Base-by-base conservation (phyloP, 2,888 invertebrate species). In the Embidobia sp. region DNA sequence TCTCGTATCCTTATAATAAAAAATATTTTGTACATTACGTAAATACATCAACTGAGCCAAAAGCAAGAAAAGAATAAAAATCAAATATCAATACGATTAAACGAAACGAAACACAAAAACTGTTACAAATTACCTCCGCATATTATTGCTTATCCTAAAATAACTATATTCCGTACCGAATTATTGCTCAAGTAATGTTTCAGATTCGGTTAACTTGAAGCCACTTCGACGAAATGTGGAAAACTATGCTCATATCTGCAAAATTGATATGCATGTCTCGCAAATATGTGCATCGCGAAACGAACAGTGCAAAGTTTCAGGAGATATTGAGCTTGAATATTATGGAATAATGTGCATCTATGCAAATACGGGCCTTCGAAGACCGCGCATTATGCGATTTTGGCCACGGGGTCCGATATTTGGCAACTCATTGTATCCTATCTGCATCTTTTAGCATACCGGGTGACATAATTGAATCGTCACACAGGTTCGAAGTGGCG, bases 221-320 rank as follows among this genome's bases (percentile, higher is more conserved):
- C 31, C 49, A 57, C 42, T 59, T 59, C 22, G 51, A 40, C 44
- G 55, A 74, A 70, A 78, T 63, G 70, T 46, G 26, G 66, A 61
- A 57, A 78, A 78, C 74, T 78, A 69, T 78, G 66, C 53, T 70
- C 70, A 78, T 78, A 78, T 78, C 70, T 49, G 29, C 49, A 33
- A 70, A 61, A 78, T 74, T 66, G 70, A 57, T 70, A 69, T 63
- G 74, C 72, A 67, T 27, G 63, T 77, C 73, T 69, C 46, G 57
- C 57, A 74, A 77, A 69, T 73, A 77, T 53, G 73, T 74, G 46
- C 49, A 59, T 22, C 69, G 63, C 46, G 55, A 72, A 72, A 77
- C 63, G 67, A 66, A 67, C 67, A 46, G 53, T 53, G 18, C 19
- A 59, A 77, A 72, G 66, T 77, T 72, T 42, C 48, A 27, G 35